Conservation (phyloP, 2,113 vertebrate species). For the Platycercus adscitus region DNA sequence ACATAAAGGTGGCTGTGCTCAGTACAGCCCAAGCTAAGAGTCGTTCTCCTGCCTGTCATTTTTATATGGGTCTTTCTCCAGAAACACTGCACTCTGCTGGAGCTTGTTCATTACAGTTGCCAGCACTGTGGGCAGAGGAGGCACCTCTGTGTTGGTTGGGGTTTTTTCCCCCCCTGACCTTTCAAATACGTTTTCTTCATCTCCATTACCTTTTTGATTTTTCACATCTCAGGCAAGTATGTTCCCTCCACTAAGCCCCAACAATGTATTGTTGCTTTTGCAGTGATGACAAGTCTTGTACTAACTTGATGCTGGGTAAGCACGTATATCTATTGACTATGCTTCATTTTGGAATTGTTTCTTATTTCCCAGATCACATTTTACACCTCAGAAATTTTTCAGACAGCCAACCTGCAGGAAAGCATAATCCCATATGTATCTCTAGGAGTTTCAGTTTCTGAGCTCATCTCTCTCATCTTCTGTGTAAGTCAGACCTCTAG, state of each 20-base stretch:
- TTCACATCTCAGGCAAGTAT: not conserved
- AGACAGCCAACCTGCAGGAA: constrained; percentile 74
- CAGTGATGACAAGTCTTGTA: not conserved
- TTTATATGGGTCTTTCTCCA: not conserved
- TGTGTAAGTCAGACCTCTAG: constrained; percentile 76
- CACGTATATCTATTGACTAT: not conserved
- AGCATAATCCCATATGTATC: constrained; percentile 74
- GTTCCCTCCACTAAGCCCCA: not conserved
- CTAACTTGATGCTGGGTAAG: not conserved
- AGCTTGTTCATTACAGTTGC: not conserved
- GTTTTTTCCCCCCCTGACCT: fast-evolving
- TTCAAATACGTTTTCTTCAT: not conserved
- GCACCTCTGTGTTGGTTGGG: not conserved
- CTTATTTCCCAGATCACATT: constrained; percentile 81
- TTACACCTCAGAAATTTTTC: constrained; percentile 85
- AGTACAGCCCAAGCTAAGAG: not conserved
- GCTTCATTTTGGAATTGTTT: not conserved
- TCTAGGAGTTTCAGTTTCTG: constrained; percentile 79
- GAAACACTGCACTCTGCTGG: not conserved
- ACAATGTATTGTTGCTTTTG: not conserved
- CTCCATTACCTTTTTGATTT: not conserved
- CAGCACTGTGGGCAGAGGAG: not conserved
- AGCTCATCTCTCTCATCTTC: constrained; percentile 66
- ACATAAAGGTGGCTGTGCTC: not conserved
- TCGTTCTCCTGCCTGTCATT: not conserved